Conservation (phyloP, 2,888 invertebrate species). For the Erebia ligea region DNA sequence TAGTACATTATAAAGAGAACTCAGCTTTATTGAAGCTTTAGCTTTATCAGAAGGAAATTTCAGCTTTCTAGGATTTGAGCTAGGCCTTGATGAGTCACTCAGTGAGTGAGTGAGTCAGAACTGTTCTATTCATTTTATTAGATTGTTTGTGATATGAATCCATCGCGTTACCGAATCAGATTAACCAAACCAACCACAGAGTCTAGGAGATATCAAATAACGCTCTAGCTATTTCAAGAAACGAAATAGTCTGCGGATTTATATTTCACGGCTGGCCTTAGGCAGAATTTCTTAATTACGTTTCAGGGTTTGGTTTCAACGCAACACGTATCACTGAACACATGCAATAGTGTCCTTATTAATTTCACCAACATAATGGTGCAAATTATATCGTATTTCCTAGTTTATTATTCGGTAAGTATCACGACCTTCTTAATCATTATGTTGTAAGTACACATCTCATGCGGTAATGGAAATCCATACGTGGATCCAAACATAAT, state of each 20-base stretch:
- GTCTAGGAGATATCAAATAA: conserved; percentile 11
- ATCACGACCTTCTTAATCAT: conserved; percentile 15
- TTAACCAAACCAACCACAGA: background rate
- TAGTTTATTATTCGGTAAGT: conserved; percentile 41
- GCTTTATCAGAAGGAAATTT: too few species aligned
- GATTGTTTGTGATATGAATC: background rate
- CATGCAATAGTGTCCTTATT: conserved; percentile 38
- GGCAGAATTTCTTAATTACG: conserved; percentile 39
- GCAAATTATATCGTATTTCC: conserved; percentile 40
- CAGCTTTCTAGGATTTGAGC: too few species aligned
- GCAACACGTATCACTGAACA: conserved; percentile 33
- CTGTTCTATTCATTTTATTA: background rate
- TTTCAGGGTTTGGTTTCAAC: conserved; percentile 37
- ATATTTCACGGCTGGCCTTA: conserved; percentile 37
- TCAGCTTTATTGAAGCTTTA: too few species aligned
- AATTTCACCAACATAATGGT: conserved; percentile 29
- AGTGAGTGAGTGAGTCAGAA: too few species aligned
- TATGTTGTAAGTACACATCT: background rate
- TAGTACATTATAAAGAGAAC: too few species aligned
- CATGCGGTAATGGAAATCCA: too few species aligned
- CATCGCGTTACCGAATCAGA: background rate
- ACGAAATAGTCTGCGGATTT: conserved; percentile 28
- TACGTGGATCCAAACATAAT: too few species aligned
- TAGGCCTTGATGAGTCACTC: too few species aligned
- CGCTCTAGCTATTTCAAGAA: conserved; percentile 10